Percentiles rank a stretch among this genome's conserved stretches.
phyloP scores from a whole-genome alignment of 64 coral and sea anemone species.

The Anthopleura sola region DNA sequence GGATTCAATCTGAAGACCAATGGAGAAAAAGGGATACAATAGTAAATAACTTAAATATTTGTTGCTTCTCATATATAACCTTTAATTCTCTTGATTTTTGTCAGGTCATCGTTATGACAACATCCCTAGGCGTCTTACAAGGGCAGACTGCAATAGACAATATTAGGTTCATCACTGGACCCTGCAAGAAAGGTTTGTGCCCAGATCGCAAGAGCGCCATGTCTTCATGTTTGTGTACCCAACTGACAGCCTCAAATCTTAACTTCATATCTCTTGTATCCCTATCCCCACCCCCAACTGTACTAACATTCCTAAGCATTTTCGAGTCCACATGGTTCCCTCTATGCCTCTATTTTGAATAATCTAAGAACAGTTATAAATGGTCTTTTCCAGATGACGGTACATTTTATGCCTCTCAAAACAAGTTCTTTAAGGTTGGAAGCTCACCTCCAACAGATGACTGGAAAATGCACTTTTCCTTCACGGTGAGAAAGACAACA shows the following conservation, averaged over 20 bases:
- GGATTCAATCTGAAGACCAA: too few species aligned
- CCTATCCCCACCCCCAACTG: too few species aligned
- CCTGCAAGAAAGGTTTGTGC: not conserved
- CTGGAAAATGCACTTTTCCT: conserved; percentile 3
- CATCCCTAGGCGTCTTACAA: not conserved
- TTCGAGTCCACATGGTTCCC: not conserved
- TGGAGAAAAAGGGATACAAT: too few species aligned
- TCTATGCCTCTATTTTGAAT: not conserved
- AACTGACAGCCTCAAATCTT: too few species aligned
- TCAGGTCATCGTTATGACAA: not conserved
- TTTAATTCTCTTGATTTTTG: not conserved
- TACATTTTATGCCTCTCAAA: not conserved
- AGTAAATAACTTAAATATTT: too few species aligned
- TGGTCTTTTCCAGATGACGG: not conserved
- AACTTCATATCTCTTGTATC: too few species aligned
- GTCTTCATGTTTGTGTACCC: too few species aligned
- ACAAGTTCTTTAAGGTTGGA: not conserved
- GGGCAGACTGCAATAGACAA: not conserved
- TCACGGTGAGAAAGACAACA: not conserved
- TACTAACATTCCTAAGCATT: too few species aligned
- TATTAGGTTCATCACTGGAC: not conserved
- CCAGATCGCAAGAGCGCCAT: too few species aligned
- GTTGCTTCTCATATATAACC: not conserved
- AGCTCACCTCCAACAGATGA: conserved; percentile 1
- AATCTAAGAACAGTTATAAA: not conserved